Evolutionary conservation across 2,113 vertebrate genomes (phyloP).

Genomic region (Odontesthes bonariensis): DNA sequence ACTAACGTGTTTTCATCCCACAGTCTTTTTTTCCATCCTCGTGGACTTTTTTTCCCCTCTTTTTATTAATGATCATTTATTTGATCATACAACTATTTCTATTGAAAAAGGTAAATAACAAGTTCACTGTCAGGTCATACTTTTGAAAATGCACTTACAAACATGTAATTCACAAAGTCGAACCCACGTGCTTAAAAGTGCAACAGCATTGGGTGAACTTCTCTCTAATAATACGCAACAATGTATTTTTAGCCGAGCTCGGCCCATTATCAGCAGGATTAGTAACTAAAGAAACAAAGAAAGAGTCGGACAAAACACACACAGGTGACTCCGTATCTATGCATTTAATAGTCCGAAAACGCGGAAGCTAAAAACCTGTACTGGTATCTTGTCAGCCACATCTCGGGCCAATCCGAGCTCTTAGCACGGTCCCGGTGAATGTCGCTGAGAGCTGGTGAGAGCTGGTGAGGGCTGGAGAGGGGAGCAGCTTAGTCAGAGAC

Average conservation of each 20-base stretch:
- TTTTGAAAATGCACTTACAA: no score
- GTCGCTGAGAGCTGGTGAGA: conserved; percentile 24
- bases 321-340: conserved; percentile 1
- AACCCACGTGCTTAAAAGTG: neutral
- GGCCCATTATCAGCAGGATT: neutral
- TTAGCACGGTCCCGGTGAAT: conserved; percentile 9
- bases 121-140: no score
- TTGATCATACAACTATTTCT: no score
- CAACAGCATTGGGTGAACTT: neutral
- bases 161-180: no score
- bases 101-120: no score
- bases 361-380: conserved; percentile 50
- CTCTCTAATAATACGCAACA: neutral
- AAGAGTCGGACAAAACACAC: neutral
- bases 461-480: conserved; percentile 2
- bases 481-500: conserved; percentile 47
- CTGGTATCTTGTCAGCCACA: conserved; percentile 27
- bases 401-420: conserved; percentile 49
- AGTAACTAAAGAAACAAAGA: neutral
- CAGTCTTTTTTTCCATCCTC: no score
- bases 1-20: no score
- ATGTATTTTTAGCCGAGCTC: no score
- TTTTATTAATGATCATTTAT: no score
- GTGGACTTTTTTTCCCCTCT: no score
- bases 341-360: conserved; percentile 34